Evolutionary conservation across 1,140 invertebrate species (phyloP), one percentile per base, ranked within the genome.

Genomic region (Aphidius gifuensis): DNA sequence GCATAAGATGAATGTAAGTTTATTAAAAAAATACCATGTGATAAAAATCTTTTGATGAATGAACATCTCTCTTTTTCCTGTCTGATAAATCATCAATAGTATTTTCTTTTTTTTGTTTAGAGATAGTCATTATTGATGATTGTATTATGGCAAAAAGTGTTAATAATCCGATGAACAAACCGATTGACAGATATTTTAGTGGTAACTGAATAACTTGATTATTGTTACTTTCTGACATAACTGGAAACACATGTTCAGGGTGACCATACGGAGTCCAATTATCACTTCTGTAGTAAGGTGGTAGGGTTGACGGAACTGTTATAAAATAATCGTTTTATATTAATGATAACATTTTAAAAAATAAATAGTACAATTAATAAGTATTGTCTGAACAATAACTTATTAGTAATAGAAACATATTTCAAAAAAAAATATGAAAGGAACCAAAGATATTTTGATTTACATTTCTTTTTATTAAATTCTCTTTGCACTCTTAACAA

Each of bases 81-180:
- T 71, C 67, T 3, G 75, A 70, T 11, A 80, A 56, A 9, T 69
- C 66, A 32, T 80, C 76, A 4, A 74, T 32, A 9, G 69, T 65
- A 1, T 16, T 16, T 16, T 16, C 16, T n/a, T 76, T 73, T 56
- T 78, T 80, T 6, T 70, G 65, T 62, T 75, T 80, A 1, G 65
- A 16, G 1, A 16, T 57, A 5, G 73, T 65, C 11, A 71, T 66
- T 6, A 81, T 71, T 3, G 77, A 76, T 39, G 79, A 80, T 66
- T 80, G 77, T 66, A 81, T 74, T 8, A 81, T 66, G 4, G 80
- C 76, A 60, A 81, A 78, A 6, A 81, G 74, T 32, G 80, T 64
- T 5, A 80, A 39, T 11, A 81, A 59, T 6, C 80, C 80, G 56
- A 81, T 80, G 58, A 81, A 81, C 42, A 78, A 75, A 59, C 78